phyloP scores from a whole-genome alignment of 2,797 vertebrate species.

The Nyctalus aviator region DNA sequence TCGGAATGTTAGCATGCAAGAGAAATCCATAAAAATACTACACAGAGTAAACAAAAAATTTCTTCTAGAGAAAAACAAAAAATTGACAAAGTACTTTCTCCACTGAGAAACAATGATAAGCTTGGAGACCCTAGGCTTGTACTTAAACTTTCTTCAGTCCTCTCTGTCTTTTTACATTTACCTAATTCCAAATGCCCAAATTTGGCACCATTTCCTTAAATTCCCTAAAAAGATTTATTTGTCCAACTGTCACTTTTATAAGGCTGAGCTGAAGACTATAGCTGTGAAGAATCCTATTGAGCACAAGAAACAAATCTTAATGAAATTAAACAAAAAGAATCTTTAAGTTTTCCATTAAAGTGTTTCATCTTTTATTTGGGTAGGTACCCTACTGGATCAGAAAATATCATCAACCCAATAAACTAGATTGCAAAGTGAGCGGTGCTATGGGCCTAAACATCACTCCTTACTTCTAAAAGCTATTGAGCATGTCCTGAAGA shows the following conservation, averaged over 20 bases:
- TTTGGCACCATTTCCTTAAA: conserved; percentile 74
- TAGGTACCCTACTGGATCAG: conserved; percentile 59
- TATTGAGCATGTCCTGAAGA: not conserved
- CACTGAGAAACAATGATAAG: conserved; percentile 76
- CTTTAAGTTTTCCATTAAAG: conserved; percentile 48
- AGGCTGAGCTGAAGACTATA: conserved; percentile 29
- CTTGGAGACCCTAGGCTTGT: conserved; percentile 72
- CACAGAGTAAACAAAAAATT: not conserved
- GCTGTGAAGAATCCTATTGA: conserved; percentile 29
- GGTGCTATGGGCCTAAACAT: not conserved
- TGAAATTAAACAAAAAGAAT: conserved; percentile 69
- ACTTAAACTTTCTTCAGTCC: conserved; percentile 69
- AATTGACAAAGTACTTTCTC: conserved; percentile 73
- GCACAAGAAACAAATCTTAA: conserved; percentile 58
- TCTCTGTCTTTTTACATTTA: conserved; percentile 77
- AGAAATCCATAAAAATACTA: not conserved
- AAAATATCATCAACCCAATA: conserved; percentile 73
- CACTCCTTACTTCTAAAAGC: conserved; percentile 39
- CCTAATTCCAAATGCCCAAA: conserved; percentile 75
- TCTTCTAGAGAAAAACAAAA: conserved; percentile 68
- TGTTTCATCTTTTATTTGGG: conserved; percentile 58
- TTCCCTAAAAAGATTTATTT: conserved; percentile 75
- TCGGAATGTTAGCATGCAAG: not conserved
- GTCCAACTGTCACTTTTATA: conserved; percentile 66
- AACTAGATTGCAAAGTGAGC: conserved; percentile 50